Base-by-base conservation (phyloP, 1,140 invertebrate genomes). In the Drosophila chauvacae region DNA sequence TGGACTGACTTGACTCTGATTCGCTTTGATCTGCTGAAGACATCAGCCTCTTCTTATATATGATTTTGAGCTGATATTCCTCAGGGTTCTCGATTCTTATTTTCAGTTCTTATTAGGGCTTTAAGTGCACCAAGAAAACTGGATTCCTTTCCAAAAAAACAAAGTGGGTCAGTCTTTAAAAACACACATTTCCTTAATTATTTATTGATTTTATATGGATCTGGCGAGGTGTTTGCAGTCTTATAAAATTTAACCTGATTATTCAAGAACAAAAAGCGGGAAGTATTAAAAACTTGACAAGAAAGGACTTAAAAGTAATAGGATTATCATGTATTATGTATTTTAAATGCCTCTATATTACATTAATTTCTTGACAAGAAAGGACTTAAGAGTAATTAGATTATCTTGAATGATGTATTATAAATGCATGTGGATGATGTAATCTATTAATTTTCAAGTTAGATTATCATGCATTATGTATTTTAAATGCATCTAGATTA, bases 101-200 rank as follows among this genome's bases (percentile, higher is more conserved):
- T 26, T 42, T 47, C 3, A 9, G 48, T 55, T 62, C 20, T 62
- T 28, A 42, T 47, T 41, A 41, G 39, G 30, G 18, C 28, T 6
- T 57, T 41, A 37, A 47, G 33, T 30, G 14, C 51, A 5, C 4
- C 16, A 5, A 18, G 10, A 28, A 65, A 74, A 58, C 51, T 20
- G 28, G 59, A 73, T 20, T 68, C 26, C 28, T 9, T 23, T 0
- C 20, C 23, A 16, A 33, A 70, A n/a, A 44, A 72, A 64, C 18
- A n/a, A 50, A 50, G 9, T 81, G 81, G 79, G 81, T 81, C 77
- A 85, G 61, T 51, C 18, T 39, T 66, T 53, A 76, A 28, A 28
- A 55, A 23, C 16, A 3, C 14, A 4, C 11, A 30, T 57, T 18
- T 5, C 13, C 26, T 35, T 45, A 33, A 37, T 10, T 51, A 37